Base-by-base conservation (phyloP, 2,113 vertebrate species). In the Fregetta grallaria region DNA sequence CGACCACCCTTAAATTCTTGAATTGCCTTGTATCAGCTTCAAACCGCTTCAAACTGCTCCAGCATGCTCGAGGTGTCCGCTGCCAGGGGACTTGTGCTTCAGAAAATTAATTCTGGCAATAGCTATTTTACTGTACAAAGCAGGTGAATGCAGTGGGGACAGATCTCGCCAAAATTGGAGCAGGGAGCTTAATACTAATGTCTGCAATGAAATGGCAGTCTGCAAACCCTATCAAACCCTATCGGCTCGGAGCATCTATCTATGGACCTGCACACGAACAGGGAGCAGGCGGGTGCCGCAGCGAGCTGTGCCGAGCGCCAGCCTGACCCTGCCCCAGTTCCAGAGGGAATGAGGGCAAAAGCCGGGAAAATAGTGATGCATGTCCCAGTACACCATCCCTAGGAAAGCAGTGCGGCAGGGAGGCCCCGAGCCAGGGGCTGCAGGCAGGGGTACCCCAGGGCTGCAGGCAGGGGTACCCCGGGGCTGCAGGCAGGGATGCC, bases 301-400 rank as follows among this genome's bases (percentile, higher is more conserved):
- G 47, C 0, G 19, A 85, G 74, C 50, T 38, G 52, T 61, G 72
- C 86, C 13, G 3, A 56, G 25, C 8, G 1, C 13, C 85, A 61
- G 50, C 36, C 76, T 5, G 19, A 29, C n/a, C 52, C 36, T 1
- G 1, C 23, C 13, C 40, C 10, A 14, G 4, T 66, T 34, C 70
- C 1, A 10, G 34, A 16, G n/a, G 7, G 7, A 49, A 47, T 6
- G 7, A 16, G 26, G 34, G 42, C 12, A 62, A 76, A 67, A 88
- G 4, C 5, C 1, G 4, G 36, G 11, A 74, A 82, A 75, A 52
- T 0, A 14, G 44, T 1, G 38, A 38, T 20, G 22, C 1, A 0
- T 10, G 13, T 47, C 44, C 73, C 1, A 6, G 4, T n/a, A 26
- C 13, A 44, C 1, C 62, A 53, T 7, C 7, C 47, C 40, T 2